Evolutionary conservation across 1,140 invertebrate genomes (phyloP), one percentile per base, ranked within the genome.

Genomic region (Ceratina calcarata): DNA sequence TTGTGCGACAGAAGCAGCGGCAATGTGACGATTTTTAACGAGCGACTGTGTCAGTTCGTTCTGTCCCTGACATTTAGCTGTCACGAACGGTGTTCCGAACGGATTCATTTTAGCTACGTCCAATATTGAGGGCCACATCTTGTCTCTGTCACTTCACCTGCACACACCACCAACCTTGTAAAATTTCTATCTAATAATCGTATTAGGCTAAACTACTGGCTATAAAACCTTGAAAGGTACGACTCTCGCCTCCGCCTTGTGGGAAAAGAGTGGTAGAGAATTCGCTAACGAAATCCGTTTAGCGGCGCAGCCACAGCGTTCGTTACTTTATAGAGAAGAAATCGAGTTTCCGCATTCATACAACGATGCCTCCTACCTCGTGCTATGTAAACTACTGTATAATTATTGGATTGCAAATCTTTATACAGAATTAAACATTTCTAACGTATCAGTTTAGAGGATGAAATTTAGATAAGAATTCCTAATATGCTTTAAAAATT

Each of bases 31-130:
- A 65, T 93, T 93, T 80, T 92, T 93, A n/a, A 95, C 93, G 20
- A 94, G 90, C 18, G 90, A 92, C 86, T 87, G 93, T 69, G 24
- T 90, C 22, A 85, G 89, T 82, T 89, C 89, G 72, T 79, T 85
- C 6, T 87, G 87, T 24, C 93, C 88, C 88, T 96, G 94, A 91
- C 95, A 95, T 79, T 94, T 94, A 49, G 93, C 95, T 37, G 93
- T 93, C 71, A 94, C 93, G 85, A 97, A 94, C 22, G 96, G 95
- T 75, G 94, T 94, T 79, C 94, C 94, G 93, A 97, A 97, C 27
- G 95, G 95, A 88, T 95, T 97, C 92, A 94, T 95, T 93, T 96
- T 96, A 67, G 95, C 95, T 86, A 95, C 93, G 89, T 97, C 96
- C 85, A 96, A 86, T 81, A 97, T 89, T 80, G 95, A 96, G 83